Evolutionary conservation across 2,797 vertebrate species (phyloP).

Genomic region (Bradypodion ventrale): DNA sequence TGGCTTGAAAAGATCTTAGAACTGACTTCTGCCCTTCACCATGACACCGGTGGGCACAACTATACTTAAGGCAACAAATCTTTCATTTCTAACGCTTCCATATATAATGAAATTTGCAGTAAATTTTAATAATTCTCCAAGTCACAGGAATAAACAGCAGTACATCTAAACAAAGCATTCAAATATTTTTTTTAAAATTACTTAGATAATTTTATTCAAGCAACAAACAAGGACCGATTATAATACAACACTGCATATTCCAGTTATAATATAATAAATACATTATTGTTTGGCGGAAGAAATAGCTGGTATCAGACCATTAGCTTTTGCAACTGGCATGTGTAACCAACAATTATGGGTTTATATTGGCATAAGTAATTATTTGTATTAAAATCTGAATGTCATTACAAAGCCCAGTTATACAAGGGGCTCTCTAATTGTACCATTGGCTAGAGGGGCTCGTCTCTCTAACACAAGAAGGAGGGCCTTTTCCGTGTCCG

Average conservation of each 20-base stretch:
- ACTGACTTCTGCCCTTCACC: not conserved
- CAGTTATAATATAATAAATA: not conserved
- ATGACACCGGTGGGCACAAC: not conserved
- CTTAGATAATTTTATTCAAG: not conserved
- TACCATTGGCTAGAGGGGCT: no score
- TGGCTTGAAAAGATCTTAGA: not conserved
- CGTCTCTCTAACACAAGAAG: no score
- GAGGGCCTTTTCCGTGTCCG: no score
- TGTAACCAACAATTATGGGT: not conserved
- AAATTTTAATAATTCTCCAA: not conserved
- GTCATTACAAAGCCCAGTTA: not conserved
- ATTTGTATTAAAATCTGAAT: slow-evolving; percentile 2
- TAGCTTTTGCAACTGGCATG: not conserved
- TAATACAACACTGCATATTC: not conserved
- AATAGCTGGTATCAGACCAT: not conserved
- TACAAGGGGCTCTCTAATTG: no score
- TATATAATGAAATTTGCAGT: not conserved
- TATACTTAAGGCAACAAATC: not conserved
- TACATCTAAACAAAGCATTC: not conserved
- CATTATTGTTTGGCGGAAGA: not conserved
- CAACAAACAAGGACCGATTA: not conserved
- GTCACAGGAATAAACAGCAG: not conserved
- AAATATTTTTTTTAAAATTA: not conserved
- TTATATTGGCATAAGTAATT: not conserved
- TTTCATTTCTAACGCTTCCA: not conserved